A percentile compares a stretch with the other conserved stretches of the same genome.
phyloP scores from a whole-genome alignment of 2,888 invertebrate genomes.

The Chymomyza procnemis region DNA sequence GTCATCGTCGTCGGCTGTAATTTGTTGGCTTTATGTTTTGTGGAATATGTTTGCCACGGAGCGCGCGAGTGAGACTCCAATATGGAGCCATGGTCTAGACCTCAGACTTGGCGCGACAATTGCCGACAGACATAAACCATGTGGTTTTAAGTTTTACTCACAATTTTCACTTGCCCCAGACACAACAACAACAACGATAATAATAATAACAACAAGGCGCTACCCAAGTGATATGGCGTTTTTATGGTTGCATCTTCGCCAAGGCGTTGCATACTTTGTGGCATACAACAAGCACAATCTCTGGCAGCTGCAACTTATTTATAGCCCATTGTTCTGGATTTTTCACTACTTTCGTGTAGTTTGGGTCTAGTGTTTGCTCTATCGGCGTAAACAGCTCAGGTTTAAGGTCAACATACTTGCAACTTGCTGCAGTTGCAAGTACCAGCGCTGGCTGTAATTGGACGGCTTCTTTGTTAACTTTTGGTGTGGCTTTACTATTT shows the following conservation, averaged over 20 bases:
- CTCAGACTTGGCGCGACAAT: conserved; percentile 35
- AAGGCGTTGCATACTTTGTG: conserved; percentile 13
- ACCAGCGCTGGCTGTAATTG: neutral
- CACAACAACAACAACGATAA: neutral
- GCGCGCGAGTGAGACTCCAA: neutral
- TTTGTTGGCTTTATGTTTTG: conserved; percentile 41
- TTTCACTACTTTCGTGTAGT: conserved; percentile 10
- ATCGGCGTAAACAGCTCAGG: conserved; percentile 29
- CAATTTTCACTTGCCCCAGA: conserved; percentile 1
- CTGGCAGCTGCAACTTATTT: conserved; percentile 37
- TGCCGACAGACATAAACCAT: conserved; percentile 42
- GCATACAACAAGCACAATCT: conserved; percentile 19
- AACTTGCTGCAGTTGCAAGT: neutral
- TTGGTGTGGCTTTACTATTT: neutral
- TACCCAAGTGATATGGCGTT: neutral
- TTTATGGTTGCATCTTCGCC: conserved; percentile 30
- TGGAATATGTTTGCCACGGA: conserved; percentile 24
- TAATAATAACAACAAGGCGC: neutral
- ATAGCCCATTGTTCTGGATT: conserved; percentile 23
- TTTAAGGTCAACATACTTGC: conserved; percentile 49
- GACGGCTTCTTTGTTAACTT: conserved; percentile 6
- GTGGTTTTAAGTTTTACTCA: conserved; percentile 27
- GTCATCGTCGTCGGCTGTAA: conserved; percentile 26
- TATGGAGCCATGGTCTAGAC: neutral
- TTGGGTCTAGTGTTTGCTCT: neutral